A percentile compares a stretch with the other conserved stretches of the same genome.
Conservation (phyloP, 2,797 vertebrate genomes). For the Sebastes nivosus region DNA sequence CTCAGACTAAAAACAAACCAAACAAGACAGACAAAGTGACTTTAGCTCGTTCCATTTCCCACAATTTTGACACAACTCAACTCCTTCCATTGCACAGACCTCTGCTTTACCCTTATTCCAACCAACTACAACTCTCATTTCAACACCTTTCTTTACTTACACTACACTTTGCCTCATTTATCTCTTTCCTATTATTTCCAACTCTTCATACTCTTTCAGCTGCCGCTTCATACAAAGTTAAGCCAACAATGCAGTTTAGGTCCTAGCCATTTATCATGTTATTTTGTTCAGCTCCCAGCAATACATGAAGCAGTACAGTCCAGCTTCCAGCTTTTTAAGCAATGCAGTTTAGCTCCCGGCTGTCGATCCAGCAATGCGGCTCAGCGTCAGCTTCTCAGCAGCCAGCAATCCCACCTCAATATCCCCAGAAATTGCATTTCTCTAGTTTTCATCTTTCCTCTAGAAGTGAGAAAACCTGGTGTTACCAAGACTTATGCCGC, state of each 20-base stretch:
- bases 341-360: neutral
- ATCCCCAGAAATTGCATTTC: neutral
- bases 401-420: neutral
- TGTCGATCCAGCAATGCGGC: neutral
- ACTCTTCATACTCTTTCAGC: neutral
- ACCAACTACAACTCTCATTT: neutral
- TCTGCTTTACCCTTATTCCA: neutral
- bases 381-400: neutral
- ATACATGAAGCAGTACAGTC: neutral
- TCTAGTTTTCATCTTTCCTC: neutral
- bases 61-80: neutral
- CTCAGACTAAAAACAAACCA: neutral
- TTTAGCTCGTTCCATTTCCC: neutral
- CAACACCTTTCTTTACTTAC: neutral
- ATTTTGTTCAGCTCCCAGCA: neutral
- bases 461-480: neutral
- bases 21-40: neutral
- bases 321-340: neutral
- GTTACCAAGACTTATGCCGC: neutral
- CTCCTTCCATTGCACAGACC: neutral
- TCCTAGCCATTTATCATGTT: neutral
- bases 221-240: neutral
- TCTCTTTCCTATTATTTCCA: neutral
- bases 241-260: neutral
- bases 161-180: neutral